phyloP scores from a whole-genome alignment of 2,797 vertebrate species.

The Malurus leucopterus region DNA sequence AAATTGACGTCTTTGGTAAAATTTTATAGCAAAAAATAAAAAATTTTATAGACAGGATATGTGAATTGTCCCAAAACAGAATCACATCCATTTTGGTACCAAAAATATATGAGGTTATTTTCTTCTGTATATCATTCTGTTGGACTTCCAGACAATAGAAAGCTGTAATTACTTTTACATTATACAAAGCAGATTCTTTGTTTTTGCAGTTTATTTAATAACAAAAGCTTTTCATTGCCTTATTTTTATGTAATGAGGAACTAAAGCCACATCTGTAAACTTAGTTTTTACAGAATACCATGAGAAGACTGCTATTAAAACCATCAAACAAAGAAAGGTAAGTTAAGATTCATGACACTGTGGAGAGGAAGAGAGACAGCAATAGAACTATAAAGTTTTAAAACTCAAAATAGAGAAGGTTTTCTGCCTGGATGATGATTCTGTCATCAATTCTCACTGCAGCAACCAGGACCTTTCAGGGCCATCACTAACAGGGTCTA shows the following conservation, averaged over 20 bases:
- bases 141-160: slow-evolving; percentile 13
- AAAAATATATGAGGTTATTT: not conserved
- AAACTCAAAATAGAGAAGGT: not conserved
- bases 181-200: not conserved
- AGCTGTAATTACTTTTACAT: not conserved
- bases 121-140: not conserved
- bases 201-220: not conserved
- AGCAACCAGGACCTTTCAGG: not conserved
- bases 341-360: not conserved
- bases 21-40: not conserved
- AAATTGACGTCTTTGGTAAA: not conserved
- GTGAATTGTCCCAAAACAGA: not conserved
- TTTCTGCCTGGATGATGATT: not conserved
- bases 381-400: not conserved
- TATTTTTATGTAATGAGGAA: not conserved
- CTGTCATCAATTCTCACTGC: not conserved
- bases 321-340: not conserved
- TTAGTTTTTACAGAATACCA: not conserved
- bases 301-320: not conserved
- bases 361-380: not conserved
- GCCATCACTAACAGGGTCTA: not conserved
- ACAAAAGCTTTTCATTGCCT: not conserved
- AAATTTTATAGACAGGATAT: not conserved
- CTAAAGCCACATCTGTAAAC: not conserved
- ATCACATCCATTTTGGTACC: not conserved